Base-by-base conservation (phyloP, 2,797 vertebrate species). In the Neomorphus geoffroyi region DNA sequence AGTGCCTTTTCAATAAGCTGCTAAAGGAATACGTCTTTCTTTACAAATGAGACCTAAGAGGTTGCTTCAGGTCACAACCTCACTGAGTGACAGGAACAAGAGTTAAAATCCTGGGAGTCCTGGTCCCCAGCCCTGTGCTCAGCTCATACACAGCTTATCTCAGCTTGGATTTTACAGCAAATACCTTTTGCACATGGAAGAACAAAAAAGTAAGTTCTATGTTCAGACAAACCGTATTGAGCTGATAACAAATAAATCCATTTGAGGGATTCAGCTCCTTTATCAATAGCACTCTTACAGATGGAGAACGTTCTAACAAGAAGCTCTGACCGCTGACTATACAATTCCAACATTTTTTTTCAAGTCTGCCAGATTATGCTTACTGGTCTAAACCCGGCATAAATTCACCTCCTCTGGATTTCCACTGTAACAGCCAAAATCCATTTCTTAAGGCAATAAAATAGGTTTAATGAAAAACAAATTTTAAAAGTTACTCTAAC, bases 191-290 rank as follows among this genome's bases (percentile, higher is more conserved):
- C 72, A 86, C 41, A 35, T 7, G 30, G 71, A 91, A 85, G 72
- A 94, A 96, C 69, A 94, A 92, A 92, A 85, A 88, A 75, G 80
- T 39, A 90, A 92, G 70, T 96, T 62, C 86, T 60, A 54, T 95
- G 57, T 74, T 94, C 83, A 96, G 60, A 91, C 72, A 90, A 96
- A 96, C 74, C 69, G 53, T 84, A 96, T 90, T 86, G 92, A 97
- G 82, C 58, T 96, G 91, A 95, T 94, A 96, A 88, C 54, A 94
- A 88, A 91, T 93, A 88, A 92, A 93, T 96, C 91, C 96, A 95
- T 96, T 65, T 80, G 75, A 93, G 67, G 80, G 17, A 84, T 90
- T 95, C 92, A 95, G 65, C 46, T 92, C 33, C 92, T 93, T 93
- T 95, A 96, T 92, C 94, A 93, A 96, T 96, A 96, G 71, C 41